Conservation (phyloP, 2,888 invertebrate species). For the Galeopsomyia nigrocyanea region DNA sequence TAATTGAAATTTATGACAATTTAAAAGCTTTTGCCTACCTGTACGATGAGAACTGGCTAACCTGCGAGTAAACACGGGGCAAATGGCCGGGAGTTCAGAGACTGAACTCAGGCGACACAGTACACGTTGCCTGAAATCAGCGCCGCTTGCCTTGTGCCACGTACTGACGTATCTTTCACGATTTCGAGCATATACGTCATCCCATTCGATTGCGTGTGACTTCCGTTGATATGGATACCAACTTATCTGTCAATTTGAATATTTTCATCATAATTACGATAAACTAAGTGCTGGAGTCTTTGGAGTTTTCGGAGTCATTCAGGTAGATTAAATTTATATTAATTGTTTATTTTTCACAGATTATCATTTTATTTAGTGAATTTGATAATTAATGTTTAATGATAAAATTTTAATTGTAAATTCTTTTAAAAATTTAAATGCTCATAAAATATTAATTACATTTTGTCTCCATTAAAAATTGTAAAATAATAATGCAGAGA, state of each 20-base stretch:
- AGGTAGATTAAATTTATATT: no score
- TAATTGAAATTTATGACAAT: not conserved
- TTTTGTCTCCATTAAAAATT: no score
- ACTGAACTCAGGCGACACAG: conserved; percentile 14
- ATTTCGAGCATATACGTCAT: conserved; percentile 46
- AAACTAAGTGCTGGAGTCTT: no score
- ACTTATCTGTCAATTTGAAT: not conserved
- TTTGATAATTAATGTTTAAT: no score
- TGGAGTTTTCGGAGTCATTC: no score
- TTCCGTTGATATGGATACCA: conserved; percentile 30
- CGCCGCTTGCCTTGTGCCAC: conserved; percentile 60
- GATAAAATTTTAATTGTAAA: no score
- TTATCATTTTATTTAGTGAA: no score
- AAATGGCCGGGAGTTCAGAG: conserved; percentile 42
- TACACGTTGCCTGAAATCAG: conserved; percentile 53
- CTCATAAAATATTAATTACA: no score
- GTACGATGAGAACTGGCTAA: conserved; percentile 23
- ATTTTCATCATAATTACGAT: not conserved
- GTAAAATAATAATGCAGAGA: no score
- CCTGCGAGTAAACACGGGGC: conserved; percentile 39
- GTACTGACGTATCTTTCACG: conserved; percentile 54
- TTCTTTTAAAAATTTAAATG: no score
- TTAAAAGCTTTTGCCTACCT: conserved; percentile 18
- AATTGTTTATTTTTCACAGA: no score
- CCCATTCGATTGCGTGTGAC: conserved; percentile 32